These are phyloP conservation scores for Xiphophorus hellerii DNA, from an alignment of 2,113 vertebrate genomes.

Conservation along the genomic window DNA sequence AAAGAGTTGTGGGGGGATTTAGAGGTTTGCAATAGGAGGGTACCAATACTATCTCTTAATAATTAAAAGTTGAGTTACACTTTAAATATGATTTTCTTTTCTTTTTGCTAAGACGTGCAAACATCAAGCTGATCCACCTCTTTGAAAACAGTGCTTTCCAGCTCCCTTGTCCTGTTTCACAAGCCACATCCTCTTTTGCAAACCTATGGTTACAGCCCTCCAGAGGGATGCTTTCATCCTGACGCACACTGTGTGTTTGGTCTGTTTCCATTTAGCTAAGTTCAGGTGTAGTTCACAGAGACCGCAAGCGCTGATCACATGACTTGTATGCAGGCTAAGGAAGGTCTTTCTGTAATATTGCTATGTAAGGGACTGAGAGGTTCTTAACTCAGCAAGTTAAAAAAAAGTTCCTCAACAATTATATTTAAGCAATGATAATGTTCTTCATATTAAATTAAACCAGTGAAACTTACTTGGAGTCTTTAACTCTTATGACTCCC, in stretches of 20 bases:
- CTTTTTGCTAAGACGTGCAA: background rate
- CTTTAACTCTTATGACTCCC: slow-evolving; percentile 51
- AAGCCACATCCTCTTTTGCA: slow-evolving; percentile 65
- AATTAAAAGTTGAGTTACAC: background rate
- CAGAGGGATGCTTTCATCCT: slow-evolving; percentile 77
- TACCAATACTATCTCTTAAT: background rate
- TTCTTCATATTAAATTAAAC: slow-evolving; percentile 38
- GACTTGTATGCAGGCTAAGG: slow-evolving; percentile 53
- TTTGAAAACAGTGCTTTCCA: slow-evolving; percentile 33
- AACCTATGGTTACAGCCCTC: slow-evolving; percentile 64
- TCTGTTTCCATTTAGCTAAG: slow-evolving; percentile 81
- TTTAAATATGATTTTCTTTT: background rate
- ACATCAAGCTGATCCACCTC: slow-evolving; percentile 55
- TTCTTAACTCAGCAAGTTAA: slow-evolving; percentile 41
- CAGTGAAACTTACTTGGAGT: slow-evolving; percentile 39
- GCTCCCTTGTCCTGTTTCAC: slow-evolving; percentile 52
- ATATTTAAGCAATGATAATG: slow-evolving; percentile 43
- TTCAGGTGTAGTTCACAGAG: slow-evolving; percentile 80
- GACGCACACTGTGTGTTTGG: slow-evolving; percentile 75
- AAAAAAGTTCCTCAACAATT: slow-evolving; percentile 29
- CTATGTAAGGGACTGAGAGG: slow-evolving; percentile 49
- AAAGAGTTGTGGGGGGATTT: no score
- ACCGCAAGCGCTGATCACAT: slow-evolving; percentile 65
- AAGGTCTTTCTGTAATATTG: slow-evolving; percentile 61
- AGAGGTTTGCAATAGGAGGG: background rate